Base-by-base conservation (phyloP, 2,113 vertebrate genomes). In the Macquaria australasica region DNA sequence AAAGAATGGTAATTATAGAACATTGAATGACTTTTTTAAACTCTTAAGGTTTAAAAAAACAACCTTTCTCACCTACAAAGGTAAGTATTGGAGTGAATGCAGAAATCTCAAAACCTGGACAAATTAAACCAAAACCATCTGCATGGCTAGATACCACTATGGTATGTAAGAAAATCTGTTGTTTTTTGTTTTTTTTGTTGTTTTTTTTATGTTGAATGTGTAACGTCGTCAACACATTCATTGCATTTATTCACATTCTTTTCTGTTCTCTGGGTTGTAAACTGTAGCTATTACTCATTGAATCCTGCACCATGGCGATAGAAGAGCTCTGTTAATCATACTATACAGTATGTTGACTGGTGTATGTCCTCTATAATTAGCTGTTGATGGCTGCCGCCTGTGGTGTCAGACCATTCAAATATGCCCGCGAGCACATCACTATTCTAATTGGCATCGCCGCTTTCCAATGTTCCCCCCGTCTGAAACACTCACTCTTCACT, bases 281-380 rank as follows among this genome's bases (percentile, higher is more conserved):
- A 55, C 2, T 41, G 25, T 3, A 63, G 67, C 39, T 28, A 0
- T 58, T 81, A 15, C 43, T 62, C 48, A 69, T 14, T 50, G 15
- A 71, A 34, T 66, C 50, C 76, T 85, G 74, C 70, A 28, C 20
- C 45, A 0, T 5, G 39, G 28, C 0, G 39, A 87, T 71, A 79
- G 53, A 85, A 2, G 11, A 68, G 62, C 39, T 23, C 37, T 10
- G 50, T 79, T 70, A 75, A 73, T 91, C 79, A 43, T 41, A 56
- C 59, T 15, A 3, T 82, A 77, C 77, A 67, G 11, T 64, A 10
- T 63, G 59, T 48, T 62, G 79, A 77, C 76, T 76, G 58, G 39
- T 74, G 43, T 67, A 66, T 45, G 39, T 87, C 58, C 73, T 75
- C 66, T 67, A 59, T 84, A 89, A 89, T 91, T 88, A 81, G 73